Evolutionary conservation across 2,797 vertebrate species (phyloP).

Genomic region (Phoebastria nigripes): DNA sequence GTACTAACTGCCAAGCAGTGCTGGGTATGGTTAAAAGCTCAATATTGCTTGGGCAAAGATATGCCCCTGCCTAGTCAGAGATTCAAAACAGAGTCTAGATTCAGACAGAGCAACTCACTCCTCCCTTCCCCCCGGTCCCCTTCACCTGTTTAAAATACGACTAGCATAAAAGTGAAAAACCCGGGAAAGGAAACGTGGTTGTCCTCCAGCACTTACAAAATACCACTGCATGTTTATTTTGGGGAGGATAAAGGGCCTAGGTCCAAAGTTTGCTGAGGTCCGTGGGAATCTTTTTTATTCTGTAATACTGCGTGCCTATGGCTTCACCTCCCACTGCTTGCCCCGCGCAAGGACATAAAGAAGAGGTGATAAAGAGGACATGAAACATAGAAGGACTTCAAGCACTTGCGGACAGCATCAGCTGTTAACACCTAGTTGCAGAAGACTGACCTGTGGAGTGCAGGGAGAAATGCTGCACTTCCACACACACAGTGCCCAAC

Average conservation of each 20-base stretch:
- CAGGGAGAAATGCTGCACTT: neutral
- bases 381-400: neutral
- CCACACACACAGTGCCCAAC: neutral
- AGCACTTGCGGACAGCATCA: neutral
- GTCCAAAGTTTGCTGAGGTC: neutral
- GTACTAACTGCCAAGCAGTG: neutral
- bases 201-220: neutral
- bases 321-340: neutral
- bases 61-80: neutral
- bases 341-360: fast-evolving
- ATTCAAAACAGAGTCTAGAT: neutral
- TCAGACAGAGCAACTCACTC: neutral
- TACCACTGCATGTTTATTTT: neutral
- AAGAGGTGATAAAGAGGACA: neutral
- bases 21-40: neutral
- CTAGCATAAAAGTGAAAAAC: neutral
- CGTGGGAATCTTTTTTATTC: neutral
- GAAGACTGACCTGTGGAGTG: neutral
- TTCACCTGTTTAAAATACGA: neutral
- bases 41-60: neutral
- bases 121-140: neutral
- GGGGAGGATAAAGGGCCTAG: neutral
- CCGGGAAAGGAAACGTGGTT: neutral
- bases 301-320: neutral
- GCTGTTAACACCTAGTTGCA: neutral